Conservation (phyloP, 2,113 vertebrate genomes). For the Deroptyus accipitrinus region DNA sequence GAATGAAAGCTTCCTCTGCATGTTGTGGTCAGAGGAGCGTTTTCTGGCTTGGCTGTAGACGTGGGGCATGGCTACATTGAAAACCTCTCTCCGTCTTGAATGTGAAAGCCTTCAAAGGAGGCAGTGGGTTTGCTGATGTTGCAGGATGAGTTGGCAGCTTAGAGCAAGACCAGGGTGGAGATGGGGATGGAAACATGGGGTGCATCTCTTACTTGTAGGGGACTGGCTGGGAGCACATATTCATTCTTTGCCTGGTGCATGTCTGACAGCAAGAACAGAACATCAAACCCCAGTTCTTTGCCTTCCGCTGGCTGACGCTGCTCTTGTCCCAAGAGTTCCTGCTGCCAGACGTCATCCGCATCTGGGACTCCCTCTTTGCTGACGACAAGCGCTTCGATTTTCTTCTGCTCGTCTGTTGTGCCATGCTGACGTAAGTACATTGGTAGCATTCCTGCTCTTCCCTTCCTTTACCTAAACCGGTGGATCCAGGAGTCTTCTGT, state of each 20-base stretch:
- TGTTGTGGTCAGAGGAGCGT: background rate
- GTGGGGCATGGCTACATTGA: background rate
- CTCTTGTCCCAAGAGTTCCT: conserved; percentile 97
- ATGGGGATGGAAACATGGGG: background rate
- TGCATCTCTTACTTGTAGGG: background rate
- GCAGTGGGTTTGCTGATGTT: background rate
- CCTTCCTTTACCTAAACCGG: background rate
- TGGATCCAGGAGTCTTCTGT: background rate
- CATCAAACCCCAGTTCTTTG: conserved; percentile 98
- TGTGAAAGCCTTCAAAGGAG: background rate
- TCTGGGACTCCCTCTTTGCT: conserved; percentile 97
- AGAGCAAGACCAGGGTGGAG: background rate
- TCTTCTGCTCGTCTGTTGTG: conserved; percentile 93
- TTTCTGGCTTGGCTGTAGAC: background rate
- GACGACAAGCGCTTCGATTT: conserved; percentile 92
- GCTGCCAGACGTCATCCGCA: conserved; percentile 94
- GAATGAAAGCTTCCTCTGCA: background rate
- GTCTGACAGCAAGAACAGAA: conserved; percentile 92
- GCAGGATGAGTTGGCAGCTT: background rate
- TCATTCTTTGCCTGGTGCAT: conserved; percentile 41
- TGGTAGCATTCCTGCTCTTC: background rate
- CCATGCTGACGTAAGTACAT: conserved; percentile 91
- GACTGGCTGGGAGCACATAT: background rate
- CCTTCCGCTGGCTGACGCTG: conserved; percentile 97
- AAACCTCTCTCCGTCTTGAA: background rate